Base-by-base conservation (phyloP, 2,888 invertebrate species). In the Drosophila mercatorum region DNA sequence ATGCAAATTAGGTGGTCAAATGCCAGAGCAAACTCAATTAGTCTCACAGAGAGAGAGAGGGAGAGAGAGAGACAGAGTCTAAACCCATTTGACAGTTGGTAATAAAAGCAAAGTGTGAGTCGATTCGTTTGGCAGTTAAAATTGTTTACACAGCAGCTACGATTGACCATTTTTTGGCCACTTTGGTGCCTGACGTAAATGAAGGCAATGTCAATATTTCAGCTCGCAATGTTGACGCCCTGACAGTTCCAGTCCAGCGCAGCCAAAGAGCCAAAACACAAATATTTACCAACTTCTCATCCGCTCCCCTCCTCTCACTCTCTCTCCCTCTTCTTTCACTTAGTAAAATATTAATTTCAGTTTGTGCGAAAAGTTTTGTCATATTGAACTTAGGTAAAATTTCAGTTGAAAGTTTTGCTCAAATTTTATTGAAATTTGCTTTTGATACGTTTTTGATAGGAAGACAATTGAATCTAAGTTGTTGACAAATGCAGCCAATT, bases 141-240 rank as follows among this genome's bases (percentile, higher is more conserved):
- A 40, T 31, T 52, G 47, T 38, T 68, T 55, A 17, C 26, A 2
- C 49, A 22, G 49, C 26, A 34, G 51, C 46, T 63, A 51, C 51
- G 43, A 79, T 53, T 61, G 61, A 41, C 58, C 53, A 59, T 49
- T 59, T 59, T 51, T 49, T 49, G 49, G 49, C 47, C 40, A 59
- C 17, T 59, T 59, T 59, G 31, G 14, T 31, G 34, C 38, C 56
- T 49, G 28, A 38, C 56, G 67, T 64, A 56, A 71, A 76, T 78
- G 66, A 64, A 77, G 52, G 61, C 67, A 67, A 61, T 57, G 68
- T 62, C 66, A 80, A 80, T 58, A 75, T 67, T 77, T 63, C 28
- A 44, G 38, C 34, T 34, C 26, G 5, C 10, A 59, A 47, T 36
- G 11, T 43, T 52, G 52, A 47, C 12, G 31, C 22, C 14, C 31